phyloP scores from a whole-genome alignment of 1,140 invertebrate species.

The Leguminivora glycinivorella region DNA sequence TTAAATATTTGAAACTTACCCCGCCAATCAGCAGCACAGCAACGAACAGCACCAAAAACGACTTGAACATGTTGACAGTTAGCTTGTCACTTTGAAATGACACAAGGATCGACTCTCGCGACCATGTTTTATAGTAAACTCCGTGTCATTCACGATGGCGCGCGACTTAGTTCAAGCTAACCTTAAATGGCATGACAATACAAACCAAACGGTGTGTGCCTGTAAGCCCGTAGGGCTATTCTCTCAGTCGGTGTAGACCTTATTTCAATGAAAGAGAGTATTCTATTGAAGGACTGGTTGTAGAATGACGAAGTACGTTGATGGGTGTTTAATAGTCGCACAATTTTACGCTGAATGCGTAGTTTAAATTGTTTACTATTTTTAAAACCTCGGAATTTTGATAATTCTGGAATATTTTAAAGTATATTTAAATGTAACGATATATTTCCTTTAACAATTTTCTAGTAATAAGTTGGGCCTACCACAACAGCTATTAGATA shows the following conservation, averaged over 20 bases:
- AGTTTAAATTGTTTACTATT: constrained; percentile 11
- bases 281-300: background rate
- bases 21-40: constrained; percentile 5
- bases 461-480: too few relatives aligned
- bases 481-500: too few relatives aligned
- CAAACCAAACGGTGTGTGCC: too few relatives aligned
- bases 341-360: background rate
- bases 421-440: background rate
- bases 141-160: too few relatives aligned
- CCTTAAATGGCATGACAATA: too few relatives aligned
- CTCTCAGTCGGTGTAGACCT: background rate
- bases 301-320: background rate
- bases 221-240: background rate
- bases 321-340: background rate
- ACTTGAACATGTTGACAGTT: background rate
- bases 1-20: background rate
- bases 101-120: background rate
- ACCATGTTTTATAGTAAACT: background rate
- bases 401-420: background rate
- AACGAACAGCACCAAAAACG: background rate
- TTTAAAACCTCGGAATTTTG: background rate
- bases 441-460: background rate
- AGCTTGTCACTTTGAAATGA: background rate
- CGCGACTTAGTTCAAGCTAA: too few relatives aligned
- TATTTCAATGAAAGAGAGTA: background rate